Percentiles rank a stretch among this genome's conserved stretches.
These are phyloP conservation scores for Perca flavescens DNA, from an alignment of 2,113 vertebrate species.

Conservation along the genomic window DNA sequence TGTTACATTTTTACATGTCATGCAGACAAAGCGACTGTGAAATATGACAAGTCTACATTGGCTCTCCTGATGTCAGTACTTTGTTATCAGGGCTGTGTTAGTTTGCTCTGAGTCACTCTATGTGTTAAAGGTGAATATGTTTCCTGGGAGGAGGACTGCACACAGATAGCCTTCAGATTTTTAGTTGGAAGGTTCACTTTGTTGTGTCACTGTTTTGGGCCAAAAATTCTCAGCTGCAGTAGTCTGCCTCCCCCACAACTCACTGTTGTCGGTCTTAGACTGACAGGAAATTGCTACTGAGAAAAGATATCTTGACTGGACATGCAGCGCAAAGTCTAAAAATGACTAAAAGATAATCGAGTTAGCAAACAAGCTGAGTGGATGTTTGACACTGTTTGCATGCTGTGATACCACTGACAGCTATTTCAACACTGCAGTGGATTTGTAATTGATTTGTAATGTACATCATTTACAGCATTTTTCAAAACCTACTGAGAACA, in stretches of 20 bases:
- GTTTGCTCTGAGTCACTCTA: constrained; percentile 42
- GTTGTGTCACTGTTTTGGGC: background rate
- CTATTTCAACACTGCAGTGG: background rate
- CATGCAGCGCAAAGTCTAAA: constrained; percentile 5
- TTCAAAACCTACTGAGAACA: background rate
- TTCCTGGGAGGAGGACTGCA: background rate
- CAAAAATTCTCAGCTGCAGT: background rate
- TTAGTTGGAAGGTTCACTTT: background rate
- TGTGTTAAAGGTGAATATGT: constrained; percentile 56
- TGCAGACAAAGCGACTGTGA: constrained; percentile 6
- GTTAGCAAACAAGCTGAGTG: background rate
- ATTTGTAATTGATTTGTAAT: background rate
- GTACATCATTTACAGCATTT: background rate
- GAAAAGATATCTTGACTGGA: constrained; percentile 9
- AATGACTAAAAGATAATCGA: background rate
- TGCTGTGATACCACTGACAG: background rate
- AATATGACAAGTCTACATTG: constrained; percentile 1
- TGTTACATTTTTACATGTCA: background rate
- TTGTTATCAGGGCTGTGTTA: constrained; percentile 54
- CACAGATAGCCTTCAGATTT: constrained; percentile 5
- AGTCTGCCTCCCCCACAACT: constrained; percentile 4
- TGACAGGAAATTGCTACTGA: constrained; percentile 46
- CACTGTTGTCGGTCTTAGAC: background rate
- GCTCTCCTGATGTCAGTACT: constrained; percentile 18
- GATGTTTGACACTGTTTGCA: constrained; percentile 3